These are phyloP conservation scores for Pogonomyrmex barbatus DNA, from an alignment of 1,140 invertebrate species.

Conservation along the genomic window DNA sequence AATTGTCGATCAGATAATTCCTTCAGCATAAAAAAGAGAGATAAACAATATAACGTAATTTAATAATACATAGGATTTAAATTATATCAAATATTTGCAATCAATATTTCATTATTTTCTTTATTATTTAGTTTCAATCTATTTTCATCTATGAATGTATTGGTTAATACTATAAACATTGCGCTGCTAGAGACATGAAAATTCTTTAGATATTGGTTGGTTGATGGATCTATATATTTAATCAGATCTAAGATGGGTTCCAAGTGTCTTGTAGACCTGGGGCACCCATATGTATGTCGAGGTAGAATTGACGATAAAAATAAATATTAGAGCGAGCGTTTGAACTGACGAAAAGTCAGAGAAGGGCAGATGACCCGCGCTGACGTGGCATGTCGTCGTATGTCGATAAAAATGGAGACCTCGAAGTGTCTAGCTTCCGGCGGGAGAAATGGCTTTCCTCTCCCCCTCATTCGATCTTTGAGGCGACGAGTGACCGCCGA, in stretches of 20 bases:
- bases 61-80: no score
- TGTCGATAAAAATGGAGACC: slow-evolving; percentile 71
- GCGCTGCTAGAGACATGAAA: neutral
- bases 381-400: slow-evolving; percentile 79
- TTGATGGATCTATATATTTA: slow-evolving; percentile 63
- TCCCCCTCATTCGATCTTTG: slow-evolving; percentile 54
- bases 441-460: slow-evolving; percentile 75
- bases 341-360: slow-evolving; percentile 66
- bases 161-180: neutral
- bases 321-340: slow-evolving; percentile 68
- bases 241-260: slow-evolving; percentile 59
- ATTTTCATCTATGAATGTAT: slow-evolving; percentile 25
- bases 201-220: slow-evolving; percentile 41
- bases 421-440: slow-evolving; percentile 78
- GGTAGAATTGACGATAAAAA: slow-evolving; percentile 68
- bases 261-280: slow-evolving; percentile 66
- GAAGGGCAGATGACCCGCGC: slow-evolving; percentile 76
- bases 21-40: neutral
- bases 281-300: slow-evolving; percentile 62
- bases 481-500: slow-evolving; percentile 65
- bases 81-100: neutral
- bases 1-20: neutral
- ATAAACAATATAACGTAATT: neutral
- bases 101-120: neutral
- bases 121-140: neutral